These are phyloP conservation scores for Melanotaenia trifasciata DNA, from an alignment of 2,797 vertebrate genomes.

Conservation along the genomic window DNA sequence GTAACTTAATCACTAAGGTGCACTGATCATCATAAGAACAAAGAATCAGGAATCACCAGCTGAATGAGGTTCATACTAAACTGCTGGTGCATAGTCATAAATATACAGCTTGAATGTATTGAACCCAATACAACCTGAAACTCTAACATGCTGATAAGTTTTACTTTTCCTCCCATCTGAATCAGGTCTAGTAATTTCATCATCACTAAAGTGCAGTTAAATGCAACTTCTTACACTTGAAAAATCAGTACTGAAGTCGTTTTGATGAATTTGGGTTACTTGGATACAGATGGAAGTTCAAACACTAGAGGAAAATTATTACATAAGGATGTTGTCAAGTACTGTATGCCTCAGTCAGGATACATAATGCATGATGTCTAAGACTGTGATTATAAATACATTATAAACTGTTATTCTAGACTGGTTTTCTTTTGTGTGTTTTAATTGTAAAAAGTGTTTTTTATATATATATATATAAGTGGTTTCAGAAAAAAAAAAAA, in stretches of 20 bases:
- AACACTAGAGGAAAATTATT: slow-evolving; percentile 63
- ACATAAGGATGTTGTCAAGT: slow-evolving; percentile 53
- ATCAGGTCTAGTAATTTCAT: slow-evolving; percentile 66
- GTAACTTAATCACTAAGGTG: slow-evolving; percentile 20
- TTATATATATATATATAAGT: not conserved
- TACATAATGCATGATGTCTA: slow-evolving; percentile 22
- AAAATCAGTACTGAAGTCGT: slow-evolving; percentile 71
- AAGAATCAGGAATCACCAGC: slow-evolving; percentile 10
- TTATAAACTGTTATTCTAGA: slow-evolving; percentile 60
- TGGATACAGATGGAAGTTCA: slow-evolving; percentile 51
- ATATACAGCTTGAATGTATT: slow-evolving; percentile 1
- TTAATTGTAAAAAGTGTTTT: slow-evolving; percentile 61
- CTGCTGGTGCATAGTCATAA: slow-evolving; percentile 1
- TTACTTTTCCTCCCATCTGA: slow-evolving; percentile 32
- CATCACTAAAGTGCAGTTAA: slow-evolving; percentile 35
- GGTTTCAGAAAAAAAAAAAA: not conserved
- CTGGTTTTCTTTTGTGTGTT: slow-evolving; percentile 63
- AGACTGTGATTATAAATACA: slow-evolving; percentile 69
- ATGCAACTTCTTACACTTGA: slow-evolving; percentile 61
- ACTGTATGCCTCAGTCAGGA: slow-evolving; percentile 59
- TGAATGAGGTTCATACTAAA: slow-evolving; percentile 6
- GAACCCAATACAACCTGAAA: slow-evolving; percentile 1
- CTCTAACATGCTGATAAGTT: slow-evolving; percentile 17
- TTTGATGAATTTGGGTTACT: slow-evolving; percentile 42
- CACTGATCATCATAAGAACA: slow-evolving; percentile 5